A percentile compares a stretch with the other conserved stretches of the same genome.
These are phyloP conservation scores for Spinus olivaceus DNA, from an alignment of 2,797 vertebrate species.

Conservation along the genomic window DNA sequence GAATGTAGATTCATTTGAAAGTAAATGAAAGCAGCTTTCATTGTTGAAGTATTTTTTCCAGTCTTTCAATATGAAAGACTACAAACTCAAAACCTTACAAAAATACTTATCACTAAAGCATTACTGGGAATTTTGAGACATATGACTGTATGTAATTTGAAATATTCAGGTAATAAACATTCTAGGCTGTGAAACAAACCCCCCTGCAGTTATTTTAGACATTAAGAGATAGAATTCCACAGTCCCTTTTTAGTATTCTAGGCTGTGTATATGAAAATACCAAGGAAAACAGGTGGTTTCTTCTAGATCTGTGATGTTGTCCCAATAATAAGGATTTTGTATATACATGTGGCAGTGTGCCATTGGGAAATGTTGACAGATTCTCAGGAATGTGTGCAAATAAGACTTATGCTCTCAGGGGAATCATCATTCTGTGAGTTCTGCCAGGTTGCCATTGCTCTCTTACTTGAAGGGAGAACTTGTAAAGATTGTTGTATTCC, in stretches of 20 bases:
- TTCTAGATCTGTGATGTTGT: not conserved
- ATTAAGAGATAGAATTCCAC: too few relatives aligned
- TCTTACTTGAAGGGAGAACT: not conserved
- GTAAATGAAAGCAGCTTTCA: not conserved
- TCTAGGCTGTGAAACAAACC: not conserved
- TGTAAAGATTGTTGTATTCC: not conserved
- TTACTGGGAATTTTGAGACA: not conserved
- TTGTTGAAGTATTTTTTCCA: not conserved
- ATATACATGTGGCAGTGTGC: not conserved
- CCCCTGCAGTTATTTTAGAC: not conserved
- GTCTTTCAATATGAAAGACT: not conserved
- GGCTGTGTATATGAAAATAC: not conserved
- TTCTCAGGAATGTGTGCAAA: not conserved
- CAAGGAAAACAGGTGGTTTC: not conserved
- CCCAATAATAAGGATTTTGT: not conserved
- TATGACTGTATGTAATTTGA: not conserved
- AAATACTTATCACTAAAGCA: not conserved
- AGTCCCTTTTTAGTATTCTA: too few relatives aligned
- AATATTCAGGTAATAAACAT: not conserved
- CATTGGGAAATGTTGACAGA: not conserved
- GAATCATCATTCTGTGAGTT: not conserved
- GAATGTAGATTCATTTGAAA: conserved; percentile 7
- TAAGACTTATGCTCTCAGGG: not conserved
- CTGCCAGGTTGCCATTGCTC: not conserved
- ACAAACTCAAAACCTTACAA: not conserved